These are phyloP conservation scores for Eupithecia subumbrata DNA, from an alignment of 2,888 invertebrate genomes.

Conservation along the genomic window DNA sequence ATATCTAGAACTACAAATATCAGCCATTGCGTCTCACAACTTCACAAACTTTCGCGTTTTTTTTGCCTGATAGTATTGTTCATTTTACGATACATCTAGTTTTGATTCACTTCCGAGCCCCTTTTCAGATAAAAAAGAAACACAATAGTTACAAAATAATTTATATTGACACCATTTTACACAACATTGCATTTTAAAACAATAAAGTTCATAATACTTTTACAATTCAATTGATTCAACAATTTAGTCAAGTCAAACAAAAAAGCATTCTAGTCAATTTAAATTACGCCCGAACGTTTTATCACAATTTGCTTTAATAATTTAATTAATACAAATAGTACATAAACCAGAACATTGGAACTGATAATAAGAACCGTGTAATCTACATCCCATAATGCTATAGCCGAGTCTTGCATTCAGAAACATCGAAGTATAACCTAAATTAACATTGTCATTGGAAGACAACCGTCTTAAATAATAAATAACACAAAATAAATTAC, in stretches of 20 bases:
- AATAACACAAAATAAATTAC: background rate
- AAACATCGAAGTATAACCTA: background rate
- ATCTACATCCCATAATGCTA: background rate
- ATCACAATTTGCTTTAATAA: slow-evolving; percentile 37
- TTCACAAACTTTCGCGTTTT: too few species aligned
- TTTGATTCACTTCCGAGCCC: background rate
- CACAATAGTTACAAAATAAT: slow-evolving; percentile 1
- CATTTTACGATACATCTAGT: background rate
- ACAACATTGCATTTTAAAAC: slow-evolving; percentile 33
- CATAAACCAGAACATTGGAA: background rate
- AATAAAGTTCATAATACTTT: slow-evolving; percentile 48
- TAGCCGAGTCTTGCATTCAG: background rate
- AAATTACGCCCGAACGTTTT: slow-evolving; percentile 23
- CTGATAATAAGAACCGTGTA: background rate
- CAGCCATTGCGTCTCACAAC: too few species aligned
- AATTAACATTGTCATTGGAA: slow-evolving; percentile 15
- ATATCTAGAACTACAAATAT: too few species aligned
- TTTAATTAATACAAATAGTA: slow-evolving; percentile 5
- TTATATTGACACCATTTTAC: slow-evolving; percentile 29
- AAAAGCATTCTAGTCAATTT: slow-evolving; percentile 43
- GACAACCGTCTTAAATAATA: background rate
- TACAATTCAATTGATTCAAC: slow-evolving; percentile 58
- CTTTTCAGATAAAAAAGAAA: background rate
- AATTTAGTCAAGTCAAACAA: slow-evolving; percentile 37
- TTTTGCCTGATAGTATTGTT: too few species aligned